phyloP scores from a whole-genome alignment of 2,888 invertebrate species.

The Eupithecia centaureata region DNA sequence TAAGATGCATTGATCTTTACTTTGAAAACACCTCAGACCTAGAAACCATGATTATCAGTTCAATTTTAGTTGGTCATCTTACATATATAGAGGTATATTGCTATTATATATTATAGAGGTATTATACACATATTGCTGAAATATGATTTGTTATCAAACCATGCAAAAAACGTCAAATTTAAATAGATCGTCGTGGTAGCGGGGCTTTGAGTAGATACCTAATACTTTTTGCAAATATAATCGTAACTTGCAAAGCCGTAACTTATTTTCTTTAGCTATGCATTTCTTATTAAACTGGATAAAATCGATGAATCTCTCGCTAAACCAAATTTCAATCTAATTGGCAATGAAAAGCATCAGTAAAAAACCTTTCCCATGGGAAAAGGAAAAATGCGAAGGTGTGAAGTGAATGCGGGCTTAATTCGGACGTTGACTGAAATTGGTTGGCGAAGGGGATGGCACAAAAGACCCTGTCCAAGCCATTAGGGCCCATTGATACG shows the following conservation, averaged over 20 bases:
- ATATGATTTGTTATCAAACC: too few species aligned
- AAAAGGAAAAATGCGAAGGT: conserved; percentile 50
- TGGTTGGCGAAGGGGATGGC: conserved; percentile 50
- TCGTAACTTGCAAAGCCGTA: background rate
- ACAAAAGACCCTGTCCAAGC: conserved; percentile 60
- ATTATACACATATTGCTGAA: too few species aligned
- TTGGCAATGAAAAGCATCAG: conserved; percentile 26
- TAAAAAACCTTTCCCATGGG: conserved; percentile 24
- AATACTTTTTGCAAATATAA: background rate
- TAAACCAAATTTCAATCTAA: background rate
- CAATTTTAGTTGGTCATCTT: too few species aligned
- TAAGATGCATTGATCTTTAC: background rate
- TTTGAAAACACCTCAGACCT: background rate
- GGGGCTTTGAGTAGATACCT: background rate
- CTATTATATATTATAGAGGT: too few species aligned
- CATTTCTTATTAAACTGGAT: background rate
- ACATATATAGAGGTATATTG: too few species aligned
- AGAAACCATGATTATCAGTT: too few species aligned
- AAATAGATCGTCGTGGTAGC: too few species aligned
- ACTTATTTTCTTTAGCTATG: background rate
- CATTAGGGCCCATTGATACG: conserved; percentile 74
- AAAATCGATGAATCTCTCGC: background rate
- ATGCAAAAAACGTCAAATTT: background rate
- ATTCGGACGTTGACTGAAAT: conserved; percentile 59
- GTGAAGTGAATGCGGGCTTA: conserved; percentile 57